phyloP scores from a whole-genome alignment of 1,140 invertebrate genomes.

The Trichonephila clavipes region DNA sequence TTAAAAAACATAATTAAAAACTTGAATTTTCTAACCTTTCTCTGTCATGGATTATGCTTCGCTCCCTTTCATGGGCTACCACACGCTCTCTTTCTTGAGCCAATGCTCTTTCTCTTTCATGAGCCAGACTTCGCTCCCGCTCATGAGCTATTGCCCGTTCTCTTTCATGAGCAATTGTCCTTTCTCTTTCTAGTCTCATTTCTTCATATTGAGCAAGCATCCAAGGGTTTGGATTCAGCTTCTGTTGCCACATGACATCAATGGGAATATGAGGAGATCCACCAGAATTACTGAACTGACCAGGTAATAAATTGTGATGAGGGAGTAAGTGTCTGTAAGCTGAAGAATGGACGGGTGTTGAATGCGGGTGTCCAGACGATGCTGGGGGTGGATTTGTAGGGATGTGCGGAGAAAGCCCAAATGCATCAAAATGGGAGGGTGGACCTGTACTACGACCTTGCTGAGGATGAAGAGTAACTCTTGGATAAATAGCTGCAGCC shows the following conservation, averaged over 20 bases:
- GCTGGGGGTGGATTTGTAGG: slow-evolving; percentile 18
- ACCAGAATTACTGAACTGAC: slow-evolving; percentile 47
- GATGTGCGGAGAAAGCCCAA: slow-evolving; percentile 40
- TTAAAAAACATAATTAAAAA: too few species aligned
- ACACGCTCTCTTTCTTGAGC: slow-evolving; percentile 79
- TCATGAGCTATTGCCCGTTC: slow-evolving; percentile 76
- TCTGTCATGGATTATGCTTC: slow-evolving; percentile 40
- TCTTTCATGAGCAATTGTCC: slow-evolving; percentile 72
- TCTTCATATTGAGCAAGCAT: slow-evolving; percentile 80
- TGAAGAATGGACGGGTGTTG: slow-evolving; percentile 63
- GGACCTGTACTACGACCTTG: slow-evolving; percentile 4
- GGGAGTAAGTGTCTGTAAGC: slow-evolving; percentile 68
- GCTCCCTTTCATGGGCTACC: slow-evolving; percentile 15
- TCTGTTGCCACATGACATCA: slow-evolving; percentile 81
- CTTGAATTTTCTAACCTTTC: slow-evolving; percentile 42
- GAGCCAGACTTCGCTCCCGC: neutral
- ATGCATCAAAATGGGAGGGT: slow-evolving; percentile 56
- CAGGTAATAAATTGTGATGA: slow-evolving; percentile 55
- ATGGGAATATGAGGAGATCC: slow-evolving; percentile 64
- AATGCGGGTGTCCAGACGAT: slow-evolving; percentile 23
- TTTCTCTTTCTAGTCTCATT: slow-evolving; percentile 78
- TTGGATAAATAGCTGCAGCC: slow-evolving; percentile 52
- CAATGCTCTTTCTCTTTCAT: slow-evolving; percentile 23
- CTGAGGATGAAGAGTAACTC: slow-evolving; percentile 20
- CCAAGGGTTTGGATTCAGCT: slow-evolving; percentile 80